Evolutionary conservation across 1,140 invertebrate genomes (phyloP), one percentile per base, ranked within the genome.

Genomic region (Phymastichus coffea): DNA sequence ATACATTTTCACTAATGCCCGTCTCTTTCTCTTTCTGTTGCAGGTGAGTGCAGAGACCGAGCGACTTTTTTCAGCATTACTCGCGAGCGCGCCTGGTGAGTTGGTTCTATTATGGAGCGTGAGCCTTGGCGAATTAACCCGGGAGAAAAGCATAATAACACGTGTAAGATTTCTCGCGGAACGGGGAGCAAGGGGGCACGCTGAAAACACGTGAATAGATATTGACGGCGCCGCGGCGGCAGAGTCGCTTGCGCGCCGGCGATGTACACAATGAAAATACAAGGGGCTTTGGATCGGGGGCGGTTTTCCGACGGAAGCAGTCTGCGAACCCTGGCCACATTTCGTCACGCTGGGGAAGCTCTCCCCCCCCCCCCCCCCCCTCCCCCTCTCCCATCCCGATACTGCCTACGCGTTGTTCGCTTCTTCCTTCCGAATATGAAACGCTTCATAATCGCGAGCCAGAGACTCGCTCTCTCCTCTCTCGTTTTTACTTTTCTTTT

Each of bases 271-370:
- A 63, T 58, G 61, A 63, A 54, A 53, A 57, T 55, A 43, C 47
- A 55, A 41, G 47, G 20, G 43, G 40, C 33, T 15, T 30, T 47
- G 28, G 6, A 62, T 62, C 46, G 56, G 51, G 63, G 57, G 54
- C 26, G 64, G 61, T 69, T 69, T 71, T 63, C 60, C 66, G 69
- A 63, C 67, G 67, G 67, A 65, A 70, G 59, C 61, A 46, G 65
- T 48, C 38, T 53, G 49, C 40, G n/a, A 43, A 37, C 40, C 30
- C 48, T 57, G 55, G 25, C 61, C 44, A 35, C 26, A 22, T 61
- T 49, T 33, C 66, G 69, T 70, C 64, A 66, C 63, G 65, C 49
- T 61, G 52, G 63, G 55, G 62, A 63, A 63, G 61, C 49, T 60
- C 52, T n/a, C n/a, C n/a, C n/a, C n/a, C n/a, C n/a, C n/a, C n/a